Evolutionary conservation across 1,140 invertebrate genomes (phyloP).

Genomic region (Drosophila baimaii): DNA sequence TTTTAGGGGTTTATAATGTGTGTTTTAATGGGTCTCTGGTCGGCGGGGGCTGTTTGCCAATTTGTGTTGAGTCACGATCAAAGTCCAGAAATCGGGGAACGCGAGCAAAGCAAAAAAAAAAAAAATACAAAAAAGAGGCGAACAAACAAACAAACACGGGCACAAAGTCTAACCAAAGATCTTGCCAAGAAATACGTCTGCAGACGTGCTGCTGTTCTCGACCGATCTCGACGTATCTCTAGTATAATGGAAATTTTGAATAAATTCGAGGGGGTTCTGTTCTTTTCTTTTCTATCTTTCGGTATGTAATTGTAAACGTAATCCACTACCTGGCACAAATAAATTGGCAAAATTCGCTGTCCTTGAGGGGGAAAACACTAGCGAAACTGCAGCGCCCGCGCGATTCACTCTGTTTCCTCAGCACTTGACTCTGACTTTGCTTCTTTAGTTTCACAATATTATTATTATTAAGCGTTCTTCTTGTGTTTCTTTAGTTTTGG

Average conservation of each 20-base stretch:
- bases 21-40: slow-evolving; percentile 48
- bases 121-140: not conserved
- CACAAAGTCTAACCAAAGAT: slow-evolving; percentile 66
- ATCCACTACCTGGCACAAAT: slow-evolving; percentile 56
- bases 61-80: slow-evolving; percentile 77
- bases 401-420: slow-evolving; percentile 52
- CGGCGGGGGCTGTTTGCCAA: slow-evolving; percentile 39
- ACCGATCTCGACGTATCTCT: slow-evolving; percentile 45
- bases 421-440: slow-evolving; percentile 19
- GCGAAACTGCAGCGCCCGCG: slow-evolving; percentile 28
- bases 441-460: slow-evolving; percentile 36
- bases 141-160: slow-evolving; percentile 40
- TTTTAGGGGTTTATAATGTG: slow-evolving; percentile 42
- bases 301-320: slow-evolving; percentile 4
- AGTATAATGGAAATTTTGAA: slow-evolving; percentile 78
- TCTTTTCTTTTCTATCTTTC: not conserved
- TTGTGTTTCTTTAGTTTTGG: slow-evolving; percentile 17
- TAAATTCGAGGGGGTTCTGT: slow-evolving; percentile 16
- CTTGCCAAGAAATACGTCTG: slow-evolving; percentile 68
- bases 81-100: slow-evolving; percentile 64
- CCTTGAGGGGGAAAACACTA: slow-evolving; percentile 52
- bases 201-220: slow-evolving; percentile 26
- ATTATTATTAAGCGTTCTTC: slow-evolving; percentile 24
- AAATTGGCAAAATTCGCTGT: slow-evolving; percentile 12
- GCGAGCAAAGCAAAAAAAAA: slow-evolving; percentile 25